Evolutionary conservation across 2,797 vertebrate genomes (phyloP), one percentile per base, ranked within the genome.

Genomic region (Leptoclinus maculatus): DNA sequence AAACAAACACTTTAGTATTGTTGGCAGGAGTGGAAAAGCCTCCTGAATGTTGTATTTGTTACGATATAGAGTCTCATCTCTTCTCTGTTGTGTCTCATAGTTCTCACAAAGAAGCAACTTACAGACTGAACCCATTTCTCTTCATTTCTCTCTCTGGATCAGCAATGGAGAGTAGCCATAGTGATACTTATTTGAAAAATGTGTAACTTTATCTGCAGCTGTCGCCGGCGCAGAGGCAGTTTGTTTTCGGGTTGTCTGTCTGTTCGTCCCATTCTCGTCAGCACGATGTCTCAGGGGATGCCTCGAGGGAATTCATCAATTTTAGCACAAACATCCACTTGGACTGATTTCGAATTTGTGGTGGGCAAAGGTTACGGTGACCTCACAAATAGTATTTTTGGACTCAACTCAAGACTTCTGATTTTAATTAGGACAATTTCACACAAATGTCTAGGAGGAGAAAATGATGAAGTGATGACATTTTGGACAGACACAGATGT

Each of bases 81-180:
- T 67, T 76, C 47, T 23, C 9, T 32, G 34, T 34, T 57, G 17
- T 45, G 54, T 54, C 38, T 70, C 27, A 67, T 66, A 17, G 74
- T 60, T 54, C 49, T 62, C n/a, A 54, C 66, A 62, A 45, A 58
- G 4, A 27, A 60, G 27, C 43, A 43, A 25, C 5, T 49, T 38
- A 21, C 25, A 53, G 47, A 47, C 38, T 32, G 45, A 60, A 56
- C 17, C 25, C 57, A 21, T 53, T 36, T 5, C 16, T 19, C 12
- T 54, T 54, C 13, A 53, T 25, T 25, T 14, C 23, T 25, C 23
- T 56, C 32, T 63, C 54, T 19, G 5, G 13, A 68, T 71, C 34
- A 27, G 32, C 25, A 34, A 21, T 34, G 17, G 8, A 47, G 10
- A 32, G 16, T 7, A 19, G 9, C 13, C 13, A 38, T 19, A 17